Evolutionary conservation across 1,140 invertebrate genomes (phyloP).

Genomic region (Lepidostoma basale): DNA sequence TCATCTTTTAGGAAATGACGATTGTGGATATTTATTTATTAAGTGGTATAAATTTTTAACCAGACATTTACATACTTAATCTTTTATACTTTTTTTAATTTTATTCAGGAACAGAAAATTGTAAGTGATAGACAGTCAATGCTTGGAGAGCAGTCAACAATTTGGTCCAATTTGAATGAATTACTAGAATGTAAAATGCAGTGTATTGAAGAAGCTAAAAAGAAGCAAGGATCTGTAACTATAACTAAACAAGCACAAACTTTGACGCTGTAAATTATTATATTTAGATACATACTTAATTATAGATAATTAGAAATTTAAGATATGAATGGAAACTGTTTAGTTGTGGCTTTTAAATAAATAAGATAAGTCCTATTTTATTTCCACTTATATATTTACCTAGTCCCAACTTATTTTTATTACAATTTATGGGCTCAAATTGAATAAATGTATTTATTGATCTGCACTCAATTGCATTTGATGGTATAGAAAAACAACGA

Average conservation of each 20-base stretch:
- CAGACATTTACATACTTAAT: too few relatives aligned
- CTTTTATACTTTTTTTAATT: not conserved
- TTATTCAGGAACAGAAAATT: constrained; percentile 55
- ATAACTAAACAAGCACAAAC: constrained; percentile 60
- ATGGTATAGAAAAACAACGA: too few relatives aligned
- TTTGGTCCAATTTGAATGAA: constrained; percentile 55
- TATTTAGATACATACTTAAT: not conserved
- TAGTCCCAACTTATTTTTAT: too few relatives aligned
- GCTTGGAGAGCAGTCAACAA: constrained; percentile 55
- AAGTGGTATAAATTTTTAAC: too few relatives aligned
- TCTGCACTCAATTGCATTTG: too few relatives aligned
- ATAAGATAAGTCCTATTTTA: not conserved
- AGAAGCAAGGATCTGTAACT: constrained; percentile 55
- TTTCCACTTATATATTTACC: not conserved
- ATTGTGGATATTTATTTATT: too few relatives aligned
- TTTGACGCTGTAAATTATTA: constrained; percentile 50
- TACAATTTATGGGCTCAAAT: too few relatives aligned
- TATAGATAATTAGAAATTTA: not conserved
- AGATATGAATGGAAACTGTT: not conserved
- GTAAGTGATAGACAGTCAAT: constrained; percentile 57
- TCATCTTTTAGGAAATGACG: too few relatives aligned
- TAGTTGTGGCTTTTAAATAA: not conserved
- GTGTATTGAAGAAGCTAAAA: constrained; percentile 51
- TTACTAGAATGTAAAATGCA: constrained; percentile 56
- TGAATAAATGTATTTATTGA: too few relatives aligned